phyloP scores from a whole-genome alignment of 2,113 vertebrate genomes.

The Pimephales promelas region DNA sequence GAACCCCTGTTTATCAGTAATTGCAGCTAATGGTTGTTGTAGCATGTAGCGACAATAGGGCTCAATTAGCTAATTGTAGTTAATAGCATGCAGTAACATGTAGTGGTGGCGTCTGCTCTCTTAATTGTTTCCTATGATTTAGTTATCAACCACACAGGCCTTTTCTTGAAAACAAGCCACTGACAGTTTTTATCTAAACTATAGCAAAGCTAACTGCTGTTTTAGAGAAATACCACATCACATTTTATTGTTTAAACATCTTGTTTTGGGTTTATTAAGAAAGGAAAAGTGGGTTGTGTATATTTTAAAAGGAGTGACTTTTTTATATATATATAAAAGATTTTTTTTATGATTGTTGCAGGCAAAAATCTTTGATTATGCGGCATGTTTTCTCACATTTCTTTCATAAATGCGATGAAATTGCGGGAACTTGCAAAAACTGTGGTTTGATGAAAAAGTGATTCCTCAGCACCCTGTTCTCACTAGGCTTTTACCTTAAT shows the following conservation, averaged over 20 bases:
- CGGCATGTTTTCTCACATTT: no score
- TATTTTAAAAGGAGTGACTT: background rate
- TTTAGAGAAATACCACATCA: background rate
- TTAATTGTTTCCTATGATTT: conserved; percentile 65
- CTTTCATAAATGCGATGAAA: no score
- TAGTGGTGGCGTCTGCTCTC: conserved; percentile 47
- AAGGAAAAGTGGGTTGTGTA: background rate
- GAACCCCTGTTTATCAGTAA: conserved; percentile 46
- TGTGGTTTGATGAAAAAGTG: no score
- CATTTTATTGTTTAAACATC: background rate
- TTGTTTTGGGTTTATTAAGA: background rate
- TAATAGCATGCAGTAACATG: conserved; percentile 67
- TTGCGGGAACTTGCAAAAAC: no score
- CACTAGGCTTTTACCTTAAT: no score
- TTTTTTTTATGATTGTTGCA: no score
- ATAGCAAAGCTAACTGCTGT: background rate
- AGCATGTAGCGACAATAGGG: conserved; percentile 26
- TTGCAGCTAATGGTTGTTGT: conserved; percentile 59
- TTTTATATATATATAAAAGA: background rate
- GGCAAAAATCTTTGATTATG: no score
- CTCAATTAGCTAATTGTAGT: conserved; percentile 59
- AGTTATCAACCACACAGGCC: background rate
- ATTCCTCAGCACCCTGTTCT: no score
- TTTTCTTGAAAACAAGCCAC: conserved; percentile 12
- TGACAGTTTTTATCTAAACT: conserved; percentile 39